Conservation (phyloP, 2,888 invertebrate species). For the Lepidocyrtinus sp. region DNA sequence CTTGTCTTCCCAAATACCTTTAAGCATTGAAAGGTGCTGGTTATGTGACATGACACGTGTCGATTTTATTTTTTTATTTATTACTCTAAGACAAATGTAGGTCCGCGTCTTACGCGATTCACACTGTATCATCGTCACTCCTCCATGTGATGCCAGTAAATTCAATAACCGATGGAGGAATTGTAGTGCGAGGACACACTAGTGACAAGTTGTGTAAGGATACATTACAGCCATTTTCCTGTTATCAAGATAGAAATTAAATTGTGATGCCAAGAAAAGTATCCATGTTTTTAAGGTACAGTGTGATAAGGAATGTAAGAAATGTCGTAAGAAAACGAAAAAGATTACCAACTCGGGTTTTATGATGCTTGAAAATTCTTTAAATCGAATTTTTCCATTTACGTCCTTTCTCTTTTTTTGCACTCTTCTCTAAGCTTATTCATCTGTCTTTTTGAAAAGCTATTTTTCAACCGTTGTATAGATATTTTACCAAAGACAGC, state of each 20-base stretch:
- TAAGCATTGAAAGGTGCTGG: neutral
- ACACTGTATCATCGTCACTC: slow-evolving; percentile 1
- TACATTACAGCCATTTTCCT: neutral
- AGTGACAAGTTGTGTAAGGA: slow-evolving; percentile 1
- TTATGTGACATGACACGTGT: slow-evolving; percentile 1
- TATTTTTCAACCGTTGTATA: neutral
- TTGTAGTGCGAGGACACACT: neutral
- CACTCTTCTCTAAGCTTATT: slow-evolving; percentile 3
- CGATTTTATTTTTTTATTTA: slow-evolving; percentile 10
- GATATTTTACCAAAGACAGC: neutral
- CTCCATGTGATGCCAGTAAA: too few species aligned
- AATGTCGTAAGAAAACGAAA: neutral
- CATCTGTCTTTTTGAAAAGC: slow-evolving; percentile 13
- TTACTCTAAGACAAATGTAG: neutral
- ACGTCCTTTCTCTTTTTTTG: neutral
- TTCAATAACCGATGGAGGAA: neutral
- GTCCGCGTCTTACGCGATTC: neutral
- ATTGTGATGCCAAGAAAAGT: slow-evolving; percentile 1
- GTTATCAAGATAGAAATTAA: slow-evolving; percentile 2
- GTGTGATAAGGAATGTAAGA: neutral
- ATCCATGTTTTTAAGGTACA: neutral
- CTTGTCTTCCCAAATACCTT: too few species aligned
- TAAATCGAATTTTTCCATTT: slow-evolving; percentile 35
- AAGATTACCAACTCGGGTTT: slow-evolving; percentile 45
- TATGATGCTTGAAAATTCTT: slow-evolving; percentile 52